phyloP scores from a whole-genome alignment of 1,140 invertebrate species.

The Hypsibius dujardini region DNA sequence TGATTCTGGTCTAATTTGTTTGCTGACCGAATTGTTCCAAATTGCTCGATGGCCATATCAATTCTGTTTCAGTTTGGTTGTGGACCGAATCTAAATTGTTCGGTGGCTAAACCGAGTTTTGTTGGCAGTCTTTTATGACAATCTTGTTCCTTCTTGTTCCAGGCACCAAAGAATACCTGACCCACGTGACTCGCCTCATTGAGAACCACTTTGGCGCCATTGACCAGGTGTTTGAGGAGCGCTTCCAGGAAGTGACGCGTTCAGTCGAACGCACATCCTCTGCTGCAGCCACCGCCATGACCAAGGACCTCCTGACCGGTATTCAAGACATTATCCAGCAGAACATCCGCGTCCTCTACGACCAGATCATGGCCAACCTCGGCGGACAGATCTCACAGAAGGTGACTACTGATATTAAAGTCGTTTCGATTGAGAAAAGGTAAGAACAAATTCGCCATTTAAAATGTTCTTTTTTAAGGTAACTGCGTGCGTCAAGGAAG shows the following conservation, averaged over 20 bases:
- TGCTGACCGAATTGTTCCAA: too few species aligned
- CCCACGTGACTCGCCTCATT: background rate
- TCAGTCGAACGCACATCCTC: background rate
- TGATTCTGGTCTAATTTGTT: too few species aligned
- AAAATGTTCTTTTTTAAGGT: too few species aligned
- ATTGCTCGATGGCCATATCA: too few species aligned
- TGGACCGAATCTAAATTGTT: too few species aligned
- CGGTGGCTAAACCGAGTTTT: too few species aligned
- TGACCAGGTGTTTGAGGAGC: background rate
- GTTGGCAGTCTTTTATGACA: too few species aligned
- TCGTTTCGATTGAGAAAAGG: too few species aligned
- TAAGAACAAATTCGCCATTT: too few species aligned
- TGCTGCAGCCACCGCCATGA: background rate
- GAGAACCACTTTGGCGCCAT: background rate
- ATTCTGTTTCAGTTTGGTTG: too few species aligned
- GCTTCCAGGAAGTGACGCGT: background rate
- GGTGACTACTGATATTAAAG: too few species aligned
- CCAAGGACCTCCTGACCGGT: background rate
- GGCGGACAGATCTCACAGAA: slow-evolving; percentile 5
- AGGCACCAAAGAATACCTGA: slow-evolving; percentile 16
- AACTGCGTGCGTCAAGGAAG: background rate
- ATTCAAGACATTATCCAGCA: background rate
- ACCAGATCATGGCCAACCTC: background rate
- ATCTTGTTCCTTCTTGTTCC: background rate
- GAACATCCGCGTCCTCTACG: background rate